phyloP scores from a whole-genome alignment of 1,140 invertebrate species.

The Neotoxoptera formosana region DNA sequence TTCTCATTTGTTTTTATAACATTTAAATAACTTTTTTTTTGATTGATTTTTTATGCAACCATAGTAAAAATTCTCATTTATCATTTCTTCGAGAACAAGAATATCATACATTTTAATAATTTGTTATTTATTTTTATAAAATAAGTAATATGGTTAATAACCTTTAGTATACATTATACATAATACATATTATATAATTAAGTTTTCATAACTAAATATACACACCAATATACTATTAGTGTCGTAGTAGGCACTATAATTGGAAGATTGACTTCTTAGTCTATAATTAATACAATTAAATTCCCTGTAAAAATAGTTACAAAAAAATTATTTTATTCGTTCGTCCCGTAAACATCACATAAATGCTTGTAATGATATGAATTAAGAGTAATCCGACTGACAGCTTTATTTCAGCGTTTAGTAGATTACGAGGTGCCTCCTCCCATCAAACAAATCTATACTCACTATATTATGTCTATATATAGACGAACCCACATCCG shows the following conservation, averaged over 20 bases:
- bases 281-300: background rate
- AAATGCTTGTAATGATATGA: background rate
- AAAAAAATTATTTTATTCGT: background rate
- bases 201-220: too few species aligned
- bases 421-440: background rate
- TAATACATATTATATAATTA: too few species aligned
- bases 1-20: background rate
- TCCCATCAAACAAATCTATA: background rate
- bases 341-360: background rate
- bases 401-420: conserved; percentile 2
- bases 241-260: background rate
- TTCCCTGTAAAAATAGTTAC: background rate
- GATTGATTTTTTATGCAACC: background rate
- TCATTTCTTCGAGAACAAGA: background rate
- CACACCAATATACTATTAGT: too few species aligned
- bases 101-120: background rate
- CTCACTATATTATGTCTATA: background rate
- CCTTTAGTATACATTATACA: too few species aligned
- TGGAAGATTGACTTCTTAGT: background rate
- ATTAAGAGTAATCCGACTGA: background rate
- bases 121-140: too few species aligned
- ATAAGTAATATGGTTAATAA: too few species aligned
- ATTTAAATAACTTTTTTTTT: background rate
- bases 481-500: background rate
- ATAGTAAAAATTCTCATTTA: background rate